phyloP scores from a whole-genome alignment of 2,797 vertebrate genomes.

The Hemitrygon akajei region DNA sequence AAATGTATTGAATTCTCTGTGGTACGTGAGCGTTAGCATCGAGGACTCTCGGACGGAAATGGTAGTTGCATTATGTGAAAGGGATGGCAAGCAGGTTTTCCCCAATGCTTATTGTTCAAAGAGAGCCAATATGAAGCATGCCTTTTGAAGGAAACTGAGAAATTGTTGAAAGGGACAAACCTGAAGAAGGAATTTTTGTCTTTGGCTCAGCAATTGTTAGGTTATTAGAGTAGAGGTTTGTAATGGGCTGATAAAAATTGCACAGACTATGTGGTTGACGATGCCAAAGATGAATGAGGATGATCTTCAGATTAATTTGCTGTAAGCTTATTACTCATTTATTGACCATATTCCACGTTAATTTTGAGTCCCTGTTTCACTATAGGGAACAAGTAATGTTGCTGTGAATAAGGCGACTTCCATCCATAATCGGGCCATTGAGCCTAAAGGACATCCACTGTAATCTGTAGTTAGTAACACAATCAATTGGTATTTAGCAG shows the following conservation, averaged over 20 bases:
- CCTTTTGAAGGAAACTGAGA: neutral
- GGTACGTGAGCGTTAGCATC: neutral
- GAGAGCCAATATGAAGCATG: neutral
- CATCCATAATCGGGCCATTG: too few relatives aligned
- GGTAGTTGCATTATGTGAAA: neutral
- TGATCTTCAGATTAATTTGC: neutral
- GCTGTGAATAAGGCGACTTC: too few relatives aligned
- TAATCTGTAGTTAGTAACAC: too few relatives aligned
- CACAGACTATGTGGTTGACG: neutral
- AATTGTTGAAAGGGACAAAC: neutral
- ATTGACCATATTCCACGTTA: neutral
- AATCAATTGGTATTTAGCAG: too few relatives aligned
- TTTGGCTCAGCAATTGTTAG: neutral
- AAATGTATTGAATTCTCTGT: too few relatives aligned
- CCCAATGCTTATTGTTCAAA: neutral
- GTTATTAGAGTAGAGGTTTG: neutral
- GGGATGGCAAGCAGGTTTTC: neutral
- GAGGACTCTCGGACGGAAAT: neutral
- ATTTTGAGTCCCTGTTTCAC: too few relatives aligned
- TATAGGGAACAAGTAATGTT: too few relatives aligned
- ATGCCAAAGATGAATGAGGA: neutral
- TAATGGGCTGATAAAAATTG: neutral
- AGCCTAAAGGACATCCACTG: too few relatives aligned
- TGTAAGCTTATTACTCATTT: neutral
- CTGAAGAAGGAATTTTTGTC: neutral